Base-by-base conservation (phyloP, 2,797 vertebrate species). In the Microcaecilia unicolor region DNA sequence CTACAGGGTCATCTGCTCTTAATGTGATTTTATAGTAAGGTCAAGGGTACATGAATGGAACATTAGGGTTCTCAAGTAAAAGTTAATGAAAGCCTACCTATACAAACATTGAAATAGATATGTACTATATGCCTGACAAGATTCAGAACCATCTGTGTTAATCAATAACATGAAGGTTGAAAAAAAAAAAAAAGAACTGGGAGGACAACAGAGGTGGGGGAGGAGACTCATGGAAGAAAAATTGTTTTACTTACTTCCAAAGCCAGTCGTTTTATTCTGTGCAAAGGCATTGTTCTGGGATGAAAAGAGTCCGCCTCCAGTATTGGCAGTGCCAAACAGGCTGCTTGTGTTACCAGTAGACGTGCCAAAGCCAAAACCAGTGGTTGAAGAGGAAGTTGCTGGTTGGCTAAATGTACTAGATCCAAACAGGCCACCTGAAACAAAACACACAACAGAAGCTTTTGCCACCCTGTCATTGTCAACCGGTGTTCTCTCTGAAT, bases 251-350 rank as follows among this genome's bases (percentile, higher is more conserved):
- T 92, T 69, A 98, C 94, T 96, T 50, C 93, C 90, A 51, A 99
- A 99, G 0, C 88, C 75, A 2, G 85, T 67, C 1, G 94, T 91
- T 33, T 98, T 98, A 46, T 56, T 89, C 68, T 93, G 85, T 0
- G 84, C 76, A 6, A 99, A 99, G 15, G 93, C 93, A 89, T 97
- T 99, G 39, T 46, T 92, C 21, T 67, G 90, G 46, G 92, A 87
- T 1, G 94, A 94, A 76, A 99, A 99, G 52, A 99, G 91, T 31
- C 84, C 61, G 1, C 86, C 74, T 0, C 77, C 84, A 4, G 86
- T 81, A 1, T 89, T 84, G 25, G 83, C 85, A 1, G 92, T 72
- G 21, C 95, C 94, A 20, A 99, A 99, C 10, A 97, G 66, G 45
- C 87, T 86, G 51, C 82, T 91, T 5, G 93, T 78, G 0, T 93